Conservation (phyloP, 1,140 invertebrate genomes). For the Drosophila hydei region DNA sequence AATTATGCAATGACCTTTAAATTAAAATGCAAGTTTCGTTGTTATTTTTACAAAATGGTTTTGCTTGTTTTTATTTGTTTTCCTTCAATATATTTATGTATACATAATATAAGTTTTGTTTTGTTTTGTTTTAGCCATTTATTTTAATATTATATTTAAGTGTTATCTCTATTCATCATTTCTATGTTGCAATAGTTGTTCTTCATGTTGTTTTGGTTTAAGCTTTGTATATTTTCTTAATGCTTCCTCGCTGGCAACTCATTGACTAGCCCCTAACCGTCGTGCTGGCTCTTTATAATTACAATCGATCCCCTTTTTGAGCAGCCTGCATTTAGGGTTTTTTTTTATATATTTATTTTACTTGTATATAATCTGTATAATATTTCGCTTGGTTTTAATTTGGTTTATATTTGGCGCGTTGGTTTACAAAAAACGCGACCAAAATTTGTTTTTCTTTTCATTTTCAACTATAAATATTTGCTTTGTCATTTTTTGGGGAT, state of each 20-base stretch:
- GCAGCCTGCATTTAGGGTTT: conserved; percentile 24
- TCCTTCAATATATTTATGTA: conserved; percentile 84
- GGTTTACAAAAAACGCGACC: conserved; percentile 76
- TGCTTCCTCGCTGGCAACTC: conserved; percentile 52
- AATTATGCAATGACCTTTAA: neutral
- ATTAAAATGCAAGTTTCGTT: conserved; percentile 27
- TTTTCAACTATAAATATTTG: conserved; percentile 76
- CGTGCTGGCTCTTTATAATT: conserved; percentile 34
- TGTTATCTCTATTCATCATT: conserved; percentile 72
- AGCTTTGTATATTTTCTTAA: conserved; percentile 76
- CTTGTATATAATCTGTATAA: conserved; percentile 70
- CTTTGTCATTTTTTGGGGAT: conserved; percentile 29
- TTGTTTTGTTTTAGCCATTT: conserved; percentile 51
- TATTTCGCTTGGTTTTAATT: conserved; percentile 59
- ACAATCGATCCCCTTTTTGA: conserved; percentile 33
- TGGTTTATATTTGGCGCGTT: conserved; percentile 58
- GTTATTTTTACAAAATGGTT: conserved; percentile 82
- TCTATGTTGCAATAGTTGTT: conserved; percentile 75
- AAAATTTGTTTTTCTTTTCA: conserved; percentile 40
- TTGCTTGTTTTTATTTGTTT: conserved; percentile 83
- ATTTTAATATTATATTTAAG: conserved; percentile 60
- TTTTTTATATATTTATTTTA: conserved; percentile 12
- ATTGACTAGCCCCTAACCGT: conserved; percentile 47
- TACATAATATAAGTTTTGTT: conserved; percentile 83
- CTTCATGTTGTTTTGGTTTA: conserved; percentile 53